These are phyloP conservation scores for Brachyrhaphis roseni DNA, from an alignment of 2,797 vertebrate species.

Conservation along the genomic window DNA sequence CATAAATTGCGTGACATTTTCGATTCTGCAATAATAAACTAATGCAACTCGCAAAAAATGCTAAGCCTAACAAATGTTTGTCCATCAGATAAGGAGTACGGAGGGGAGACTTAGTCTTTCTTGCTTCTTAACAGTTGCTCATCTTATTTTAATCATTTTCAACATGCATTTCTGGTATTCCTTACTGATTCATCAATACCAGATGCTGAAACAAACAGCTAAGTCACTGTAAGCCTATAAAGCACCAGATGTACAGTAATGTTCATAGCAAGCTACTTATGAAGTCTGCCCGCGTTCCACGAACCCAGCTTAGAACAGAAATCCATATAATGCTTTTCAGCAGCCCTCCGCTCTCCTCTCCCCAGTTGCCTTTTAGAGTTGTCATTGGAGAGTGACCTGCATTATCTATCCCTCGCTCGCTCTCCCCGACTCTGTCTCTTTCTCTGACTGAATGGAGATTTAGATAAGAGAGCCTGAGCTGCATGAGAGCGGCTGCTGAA, in stretches of 20 bases:
- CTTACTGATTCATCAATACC: conserved; percentile 61
- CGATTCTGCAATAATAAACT: neutral
- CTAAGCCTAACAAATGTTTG: neutral
- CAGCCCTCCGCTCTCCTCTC: conserved; percentile 39
- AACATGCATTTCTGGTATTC: conserved; percentile 37
- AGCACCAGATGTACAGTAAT: conserved; percentile 61
- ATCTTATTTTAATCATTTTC: conserved; percentile 50
- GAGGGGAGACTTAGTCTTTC: conserved; percentile 24
- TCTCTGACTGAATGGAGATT: conserved; percentile 74
- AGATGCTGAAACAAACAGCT: conserved; percentile 61
- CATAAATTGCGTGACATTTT: neutral
- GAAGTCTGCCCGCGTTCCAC: conserved; percentile 49
- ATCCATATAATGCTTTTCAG: conserved; percentile 45
- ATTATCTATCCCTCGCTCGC: conserved; percentile 71
- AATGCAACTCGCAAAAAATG: conserved; percentile 20
- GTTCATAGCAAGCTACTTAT: conserved; percentile 61
- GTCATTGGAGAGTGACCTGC: conserved; percentile 79
- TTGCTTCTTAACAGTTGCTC: conserved; percentile 35
- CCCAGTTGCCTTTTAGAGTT: conserved; percentile 72
- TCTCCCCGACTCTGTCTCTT: conserved; percentile 58
- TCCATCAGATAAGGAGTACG: neutral
- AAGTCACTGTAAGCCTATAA: conserved; percentile 43
- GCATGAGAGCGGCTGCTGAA: conserved; percentile 65
- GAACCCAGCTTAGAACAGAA: conserved; percentile 44
- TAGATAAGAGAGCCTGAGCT: conserved; percentile 78